phyloP scores from a whole-genome alignment of 2,797 vertebrate species.

The Chelidonichthys spinosus region DNA sequence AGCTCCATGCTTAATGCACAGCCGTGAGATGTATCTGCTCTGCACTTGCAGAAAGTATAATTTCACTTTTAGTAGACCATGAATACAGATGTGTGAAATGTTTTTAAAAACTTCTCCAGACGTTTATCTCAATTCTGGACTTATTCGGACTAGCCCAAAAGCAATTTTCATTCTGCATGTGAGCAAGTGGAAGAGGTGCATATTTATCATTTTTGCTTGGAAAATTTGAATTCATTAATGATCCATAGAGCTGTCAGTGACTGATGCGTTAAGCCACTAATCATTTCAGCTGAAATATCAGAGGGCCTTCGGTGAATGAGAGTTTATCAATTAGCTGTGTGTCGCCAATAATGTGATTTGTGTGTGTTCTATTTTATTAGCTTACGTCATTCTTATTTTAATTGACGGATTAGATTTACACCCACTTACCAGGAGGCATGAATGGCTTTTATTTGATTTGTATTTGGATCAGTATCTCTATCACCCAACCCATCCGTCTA shows the following conservation, averaged over 20 bases:
- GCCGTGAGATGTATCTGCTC: too few relatives aligned
- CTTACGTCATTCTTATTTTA: not conserved
- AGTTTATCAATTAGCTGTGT: not conserved
- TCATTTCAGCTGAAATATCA: constrained; percentile 3
- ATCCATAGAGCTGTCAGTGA: not conserved
- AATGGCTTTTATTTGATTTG: not conserved
- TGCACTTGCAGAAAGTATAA: too few relatives aligned
- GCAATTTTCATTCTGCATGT: not conserved
- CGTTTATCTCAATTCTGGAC: not conserved
- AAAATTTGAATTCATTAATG: not conserved
- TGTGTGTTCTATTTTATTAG: not conserved
- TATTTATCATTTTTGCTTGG: not conserved
- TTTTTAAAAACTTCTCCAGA: not conserved
- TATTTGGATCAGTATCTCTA: constrained; percentile 12
- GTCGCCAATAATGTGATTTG: not conserved
- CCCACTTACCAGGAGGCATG: not conserved
- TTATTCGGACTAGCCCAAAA: not conserved
- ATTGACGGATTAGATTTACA: not conserved
- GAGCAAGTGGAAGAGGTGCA: not conserved
- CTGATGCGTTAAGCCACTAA: not conserved
- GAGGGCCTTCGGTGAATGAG: not conserved
- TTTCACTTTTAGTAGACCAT: not conserved
- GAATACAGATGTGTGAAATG: not conserved
- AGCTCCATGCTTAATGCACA: not conserved
- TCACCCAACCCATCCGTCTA: not conserved